These are phyloP conservation scores for Elephantulus edwardii DNA, from an alignment of 2,113 vertebrate species.

Conservation along the genomic window DNA sequence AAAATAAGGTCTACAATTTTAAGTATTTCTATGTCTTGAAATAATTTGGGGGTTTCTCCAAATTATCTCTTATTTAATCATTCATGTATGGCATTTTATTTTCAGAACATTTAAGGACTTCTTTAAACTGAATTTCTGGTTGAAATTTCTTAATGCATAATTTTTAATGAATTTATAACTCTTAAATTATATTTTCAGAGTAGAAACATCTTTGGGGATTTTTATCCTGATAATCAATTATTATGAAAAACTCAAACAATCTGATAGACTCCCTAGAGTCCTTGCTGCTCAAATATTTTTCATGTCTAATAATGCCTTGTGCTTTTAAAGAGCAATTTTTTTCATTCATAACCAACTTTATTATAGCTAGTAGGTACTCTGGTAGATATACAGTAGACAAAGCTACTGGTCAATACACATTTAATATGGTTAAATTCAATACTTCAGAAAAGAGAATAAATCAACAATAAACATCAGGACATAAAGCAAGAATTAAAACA, in stretches of 20 bases:
- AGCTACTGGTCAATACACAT: too few relatives aligned
- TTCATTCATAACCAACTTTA: too few relatives aligned
- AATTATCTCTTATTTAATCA: constrained; percentile 19
- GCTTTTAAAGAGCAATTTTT: too few relatives aligned
- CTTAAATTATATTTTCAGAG: constrained; percentile 46
- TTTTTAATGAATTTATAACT: constrained; percentile 8
- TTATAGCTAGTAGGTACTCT: too few relatives aligned
- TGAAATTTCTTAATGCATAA: not conserved
- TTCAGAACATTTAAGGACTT: constrained; percentile 12
- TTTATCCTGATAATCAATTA: not conserved
- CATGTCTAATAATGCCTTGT: too few relatives aligned
- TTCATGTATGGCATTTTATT: not conserved
- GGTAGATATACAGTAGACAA: too few relatives aligned
- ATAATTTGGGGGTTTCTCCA: constrained; percentile 45
- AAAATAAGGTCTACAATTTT: constrained; percentile 45
- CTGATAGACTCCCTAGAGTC: not conserved
- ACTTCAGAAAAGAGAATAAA: too few relatives aligned
- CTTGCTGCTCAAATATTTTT: too few relatives aligned
- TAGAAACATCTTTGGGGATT: not conserved
- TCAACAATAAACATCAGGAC: too few relatives aligned
- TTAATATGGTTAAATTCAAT: too few relatives aligned
- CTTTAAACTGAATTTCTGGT: not conserved
- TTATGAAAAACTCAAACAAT: constrained; percentile 16
- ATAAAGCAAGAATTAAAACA: too few relatives aligned
- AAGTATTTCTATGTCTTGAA: constrained; percentile 44